These are phyloP conservation scores for Macquaria ambigua DNA, from an alignment of 2,113 vertebrate species.

Conservation along the genomic window DNA sequence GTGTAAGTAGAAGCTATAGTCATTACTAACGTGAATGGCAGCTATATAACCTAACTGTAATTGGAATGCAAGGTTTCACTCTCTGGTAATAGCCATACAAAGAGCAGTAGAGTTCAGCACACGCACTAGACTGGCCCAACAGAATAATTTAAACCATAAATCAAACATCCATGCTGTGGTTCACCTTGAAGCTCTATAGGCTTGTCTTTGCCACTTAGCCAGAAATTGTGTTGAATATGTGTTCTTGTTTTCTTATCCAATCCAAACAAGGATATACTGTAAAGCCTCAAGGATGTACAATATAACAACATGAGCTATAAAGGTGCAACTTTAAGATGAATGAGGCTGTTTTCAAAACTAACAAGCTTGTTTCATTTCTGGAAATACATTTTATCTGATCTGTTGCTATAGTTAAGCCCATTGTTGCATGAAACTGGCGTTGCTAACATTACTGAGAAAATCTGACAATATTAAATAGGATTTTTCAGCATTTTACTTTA, in stretches of 20 bases:
- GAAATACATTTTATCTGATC: constrained; percentile 31
- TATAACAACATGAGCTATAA: constrained; percentile 20
- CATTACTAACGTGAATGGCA: constrained; percentile 72
- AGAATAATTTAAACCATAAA: constrained; percentile 76
- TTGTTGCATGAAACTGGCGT: background rate
- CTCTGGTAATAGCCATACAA: constrained; percentile 68
- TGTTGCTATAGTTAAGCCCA: constrained; percentile 7
- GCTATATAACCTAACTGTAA: constrained; percentile 68
- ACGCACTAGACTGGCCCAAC: constrained; percentile 50
- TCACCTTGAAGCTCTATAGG: constrained; percentile 72
- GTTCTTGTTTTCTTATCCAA: constrained; percentile 46
- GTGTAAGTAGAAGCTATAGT: constrained; percentile 56
- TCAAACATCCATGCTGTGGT: constrained; percentile 63
- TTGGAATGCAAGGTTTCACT: constrained; percentile 72
- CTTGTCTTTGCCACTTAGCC: constrained; percentile 60
- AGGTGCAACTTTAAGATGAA: constrained; percentile 28
- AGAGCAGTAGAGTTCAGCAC: constrained; percentile 65
- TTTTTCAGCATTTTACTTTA: constrained; percentile 15
- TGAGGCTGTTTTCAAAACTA: constrained; percentile 18
- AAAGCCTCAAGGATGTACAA: constrained; percentile 21
- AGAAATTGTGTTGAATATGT: constrained; percentile 56
- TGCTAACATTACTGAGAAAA: background rate
- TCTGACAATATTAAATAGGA: background rate
- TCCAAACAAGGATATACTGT: constrained; percentile 41
- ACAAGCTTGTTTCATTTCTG: constrained; percentile 28